Percentiles rank a stretch among this genome's conserved stretches.
These are phyloP conservation scores for Trissolcus basalis DNA, from an alignment of 1,140 invertebrate genomes.

Conservation along the genomic window DNA sequence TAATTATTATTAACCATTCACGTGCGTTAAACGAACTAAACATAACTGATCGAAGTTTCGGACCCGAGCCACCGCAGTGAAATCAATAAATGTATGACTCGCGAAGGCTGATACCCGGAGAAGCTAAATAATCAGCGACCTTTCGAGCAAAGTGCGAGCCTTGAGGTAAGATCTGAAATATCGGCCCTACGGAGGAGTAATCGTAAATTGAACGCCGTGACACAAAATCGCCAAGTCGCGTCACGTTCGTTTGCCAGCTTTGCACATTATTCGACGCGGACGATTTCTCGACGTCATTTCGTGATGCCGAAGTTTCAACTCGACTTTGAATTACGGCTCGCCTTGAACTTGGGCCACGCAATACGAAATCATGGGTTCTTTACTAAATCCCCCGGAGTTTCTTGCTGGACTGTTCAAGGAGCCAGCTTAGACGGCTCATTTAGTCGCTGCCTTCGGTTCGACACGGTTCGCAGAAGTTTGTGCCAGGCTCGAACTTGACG, in stretches of 20 bases:
- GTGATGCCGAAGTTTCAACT: conserved; percentile 35
- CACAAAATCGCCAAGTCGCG: conserved; percentile 32
- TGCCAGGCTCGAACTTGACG: too few relatives aligned
- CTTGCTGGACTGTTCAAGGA: conserved; percentile 6
- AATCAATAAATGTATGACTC: conserved; percentile 23
- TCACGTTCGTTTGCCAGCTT: conserved; percentile 44
- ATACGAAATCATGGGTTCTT: conserved; percentile 27
- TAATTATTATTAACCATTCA: too few relatives aligned
- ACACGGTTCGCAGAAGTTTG: neutral
- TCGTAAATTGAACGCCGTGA: conserved; percentile 45
- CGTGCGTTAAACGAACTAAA: too few relatives aligned
- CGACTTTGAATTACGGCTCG: conserved; percentile 35
- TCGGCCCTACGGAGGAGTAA: conserved; percentile 19
- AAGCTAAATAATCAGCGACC: conserved; percentile 36
- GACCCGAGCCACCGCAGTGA: neutral
- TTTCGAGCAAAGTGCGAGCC: conserved; percentile 34
- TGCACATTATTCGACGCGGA: conserved; percentile 35
- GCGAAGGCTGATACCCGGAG: conserved; percentile 2
- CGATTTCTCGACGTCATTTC: conserved; percentile 24
- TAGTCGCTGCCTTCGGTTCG: neutral
- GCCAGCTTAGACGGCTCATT: conserved; percentile 4
- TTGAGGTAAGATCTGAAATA: conserved; percentile 24
- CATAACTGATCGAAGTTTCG: too few relatives aligned
- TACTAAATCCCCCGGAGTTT: conserved; percentile 22
- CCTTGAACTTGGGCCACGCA: conserved; percentile 51